These are phyloP conservation scores for Spheniscus mendiculus DNA, from an alignment of 2,113 vertebrate genomes.

Conservation along the genomic window DNA sequence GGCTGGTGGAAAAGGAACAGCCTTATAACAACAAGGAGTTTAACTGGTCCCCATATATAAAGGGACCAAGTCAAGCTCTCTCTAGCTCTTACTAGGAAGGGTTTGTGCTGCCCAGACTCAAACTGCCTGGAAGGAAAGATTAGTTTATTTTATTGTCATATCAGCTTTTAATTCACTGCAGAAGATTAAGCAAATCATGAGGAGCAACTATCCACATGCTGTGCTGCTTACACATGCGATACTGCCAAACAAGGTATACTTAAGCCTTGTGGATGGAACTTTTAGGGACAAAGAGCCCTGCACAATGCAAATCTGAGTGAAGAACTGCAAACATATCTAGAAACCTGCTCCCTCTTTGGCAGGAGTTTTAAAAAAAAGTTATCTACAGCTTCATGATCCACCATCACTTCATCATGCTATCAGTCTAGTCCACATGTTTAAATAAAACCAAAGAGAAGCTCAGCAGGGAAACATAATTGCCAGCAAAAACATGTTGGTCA, in stretches of 20 bases:
- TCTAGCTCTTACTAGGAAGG: background rate
- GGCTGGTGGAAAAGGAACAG: background rate
- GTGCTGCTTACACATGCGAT: fast-evolving
- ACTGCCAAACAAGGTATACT: background rate
- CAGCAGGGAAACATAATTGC: background rate
- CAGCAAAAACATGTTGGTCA: background rate
- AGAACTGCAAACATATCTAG: background rate
- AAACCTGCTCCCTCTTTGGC: background rate
- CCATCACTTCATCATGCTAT: background rate
- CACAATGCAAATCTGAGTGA: background rate
- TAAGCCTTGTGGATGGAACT: background rate
- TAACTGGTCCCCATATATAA: background rate
- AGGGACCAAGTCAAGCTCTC: background rate
- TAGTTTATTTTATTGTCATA: background rate
- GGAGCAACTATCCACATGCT: background rate
- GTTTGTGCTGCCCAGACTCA: background rate
- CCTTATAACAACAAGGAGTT: background rate
- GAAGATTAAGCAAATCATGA: background rate
- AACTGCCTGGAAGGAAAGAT: background rate
- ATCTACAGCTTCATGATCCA: background rate
- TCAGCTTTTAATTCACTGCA: background rate
- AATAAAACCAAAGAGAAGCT: background rate
- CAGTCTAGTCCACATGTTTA: background rate
- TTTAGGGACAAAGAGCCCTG: background rate
- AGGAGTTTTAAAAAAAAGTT: background rate